Percentiles rank a stretch among this genome's conserved stretches.
Conservation (phyloP, 2,888 invertebrate species). For the Chorisops tibialis region DNA sequence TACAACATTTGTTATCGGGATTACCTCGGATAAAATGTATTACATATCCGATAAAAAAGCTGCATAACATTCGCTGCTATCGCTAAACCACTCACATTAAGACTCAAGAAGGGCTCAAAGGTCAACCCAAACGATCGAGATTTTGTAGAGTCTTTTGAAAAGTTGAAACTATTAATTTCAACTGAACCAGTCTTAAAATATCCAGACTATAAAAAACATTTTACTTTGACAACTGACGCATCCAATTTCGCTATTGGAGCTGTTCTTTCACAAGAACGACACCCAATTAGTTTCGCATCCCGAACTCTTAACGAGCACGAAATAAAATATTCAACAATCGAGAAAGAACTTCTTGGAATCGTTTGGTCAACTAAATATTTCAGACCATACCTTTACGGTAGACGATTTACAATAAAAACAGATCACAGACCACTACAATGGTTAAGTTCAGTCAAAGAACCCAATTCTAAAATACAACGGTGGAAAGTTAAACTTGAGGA, state of each 20-base stretch:
- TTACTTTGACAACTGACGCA: conserved; percentile 40
- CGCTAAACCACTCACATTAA: too few species aligned
- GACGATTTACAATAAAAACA: conserved; percentile 44
- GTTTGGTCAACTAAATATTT: conserved; percentile 43
- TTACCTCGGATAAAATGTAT: too few species aligned
- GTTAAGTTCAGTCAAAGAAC: conserved; percentile 45
- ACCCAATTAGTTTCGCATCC: conserved; percentile 38
- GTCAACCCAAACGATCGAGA: too few species aligned
- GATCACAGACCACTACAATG: conserved; percentile 47
- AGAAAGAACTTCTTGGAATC: conserved; percentile 43
- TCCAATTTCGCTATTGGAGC: conserved; percentile 36
- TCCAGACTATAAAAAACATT: conserved; percentile 41
- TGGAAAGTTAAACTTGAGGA: conserved; percentile 43
- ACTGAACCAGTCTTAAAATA: conserved; percentile 40
- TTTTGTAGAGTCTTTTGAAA: too few species aligned
- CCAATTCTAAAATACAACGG: conserved; percentile 30
- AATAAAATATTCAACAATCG: conserved; percentile 38
- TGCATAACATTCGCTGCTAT: too few species aligned
- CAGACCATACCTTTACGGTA: conserved; percentile 42
- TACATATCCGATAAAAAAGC: too few species aligned
- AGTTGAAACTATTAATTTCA: background rate
- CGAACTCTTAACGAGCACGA: conserved; percentile 36
- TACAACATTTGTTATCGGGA: too few species aligned
- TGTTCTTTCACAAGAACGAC: conserved; percentile 37
- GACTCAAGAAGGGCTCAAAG: too few species aligned